Evolutionary conservation across 2,888 invertebrate species (phyloP), one percentile per base, ranked within the genome.

Genomic region (Blastobasis adustella): DNA sequence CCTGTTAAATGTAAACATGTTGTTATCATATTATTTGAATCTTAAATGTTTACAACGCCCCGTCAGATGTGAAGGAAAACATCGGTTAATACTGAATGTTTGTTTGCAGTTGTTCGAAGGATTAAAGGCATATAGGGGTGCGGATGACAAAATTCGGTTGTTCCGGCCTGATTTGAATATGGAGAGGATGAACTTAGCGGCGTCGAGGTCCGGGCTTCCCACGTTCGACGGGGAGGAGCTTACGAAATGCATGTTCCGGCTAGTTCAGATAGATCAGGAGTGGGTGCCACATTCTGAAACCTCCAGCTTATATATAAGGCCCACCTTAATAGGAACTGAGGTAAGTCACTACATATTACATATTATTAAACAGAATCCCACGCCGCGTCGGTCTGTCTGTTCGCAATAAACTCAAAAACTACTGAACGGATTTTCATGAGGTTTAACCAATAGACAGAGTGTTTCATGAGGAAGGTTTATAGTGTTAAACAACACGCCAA

Each of bases 121-220:
- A 50, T 92, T 98, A 92, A 99, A 99, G 86, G 98, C 98, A 0
- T 99, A 96, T 84, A 91, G 98, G 63, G 98, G 98, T 6, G 91
- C 92, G 8, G 98, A 99, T 84, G 96, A 95, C 53, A 94, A 93
- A 84, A 95, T 99, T 61, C 91, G 98, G 62, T 87, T 99, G 69
- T 99, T 99, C 85, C 93, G 99, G 49, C 99, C 99, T 0, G 95
- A 98, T 51, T 88, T 97, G 75, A 99, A 99, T 79, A 97, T 99
- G 96, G 92, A 92, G 54, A 90, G 99, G 61, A 96, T 99, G 96
- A 94, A 95, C 69, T 73, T 90, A 52, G 95, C 98, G 1, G 97
- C 99, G 0, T 79, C 91, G 61, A 90, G 98, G 63, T 92, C 96
- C 9, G 95, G 96, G 37, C 84, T 99, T 56, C 99, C 99, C 10